Evolutionary conservation across 2,113 vertebrate genomes (phyloP).

Genomic region (Sceloporus undulatus): DNA sequence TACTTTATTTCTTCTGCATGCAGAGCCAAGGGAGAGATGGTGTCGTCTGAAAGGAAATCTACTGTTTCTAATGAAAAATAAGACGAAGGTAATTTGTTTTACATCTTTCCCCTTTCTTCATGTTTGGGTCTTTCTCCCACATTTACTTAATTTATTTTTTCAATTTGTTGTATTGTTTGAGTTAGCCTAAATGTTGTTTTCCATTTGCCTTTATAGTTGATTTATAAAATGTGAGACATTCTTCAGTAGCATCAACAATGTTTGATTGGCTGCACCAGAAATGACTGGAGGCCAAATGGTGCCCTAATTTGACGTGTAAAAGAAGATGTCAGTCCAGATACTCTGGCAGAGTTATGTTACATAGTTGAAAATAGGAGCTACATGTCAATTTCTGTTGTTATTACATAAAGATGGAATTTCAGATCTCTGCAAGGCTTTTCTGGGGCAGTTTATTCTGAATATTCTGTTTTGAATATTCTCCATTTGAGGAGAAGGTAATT

Average conservation of each 20-base stretch:
- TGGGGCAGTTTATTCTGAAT: background rate
- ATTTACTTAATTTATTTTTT: constrained; percentile 45
- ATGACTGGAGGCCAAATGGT: constrained; percentile 19
- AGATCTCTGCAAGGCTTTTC: background rate
- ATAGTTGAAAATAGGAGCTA: constrained; percentile 20
- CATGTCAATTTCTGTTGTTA: background rate
- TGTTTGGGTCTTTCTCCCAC: constrained; percentile 25
- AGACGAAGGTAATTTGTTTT: constrained; percentile 74
- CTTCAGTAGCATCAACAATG: constrained; percentile 18
- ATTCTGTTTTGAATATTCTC: background rate
- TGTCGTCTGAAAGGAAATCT: constrained; percentile 77
- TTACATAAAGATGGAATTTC: constrained; percentile 16
- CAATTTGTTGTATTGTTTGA: constrained; percentile 45
- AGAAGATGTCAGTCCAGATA: background rate
- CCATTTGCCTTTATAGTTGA: constrained; percentile 13
- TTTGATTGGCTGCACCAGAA: constrained; percentile 45
- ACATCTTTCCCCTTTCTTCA: constrained; percentile 22
- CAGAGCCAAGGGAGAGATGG: constrained; percentile 80
- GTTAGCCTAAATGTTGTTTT: constrained; percentile 15
- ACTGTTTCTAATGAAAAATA: constrained; percentile 78
- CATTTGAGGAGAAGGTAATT: background rate
- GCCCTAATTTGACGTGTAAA: constrained; percentile 16
- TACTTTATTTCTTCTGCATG: constrained; percentile 61
- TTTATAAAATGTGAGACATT: constrained; percentile 31
- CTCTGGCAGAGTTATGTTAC: background rate